These are phyloP conservation scores for Dicyrtomina minuta DNA, from an alignment of 2,888 invertebrate species.

Conservation along the genomic window DNA sequence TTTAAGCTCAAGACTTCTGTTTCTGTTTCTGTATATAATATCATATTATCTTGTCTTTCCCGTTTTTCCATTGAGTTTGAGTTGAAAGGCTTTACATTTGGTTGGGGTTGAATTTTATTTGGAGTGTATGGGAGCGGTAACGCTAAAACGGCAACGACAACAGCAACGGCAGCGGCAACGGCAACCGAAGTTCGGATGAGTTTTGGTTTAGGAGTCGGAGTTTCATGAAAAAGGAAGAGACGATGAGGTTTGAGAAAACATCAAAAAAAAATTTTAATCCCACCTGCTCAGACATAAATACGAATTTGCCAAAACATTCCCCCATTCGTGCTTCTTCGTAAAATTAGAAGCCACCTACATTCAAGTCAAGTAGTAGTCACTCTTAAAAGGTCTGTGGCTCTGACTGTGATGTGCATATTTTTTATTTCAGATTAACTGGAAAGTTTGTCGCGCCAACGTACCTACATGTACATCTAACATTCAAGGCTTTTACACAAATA, in stretches of 20 bases:
- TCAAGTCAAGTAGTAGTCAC: slow-evolving; percentile 6
- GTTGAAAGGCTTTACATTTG: neutral
- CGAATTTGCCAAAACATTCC: slow-evolving; percentile 35
- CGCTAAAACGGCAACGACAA: too few species aligned
- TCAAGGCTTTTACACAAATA: too few species aligned
- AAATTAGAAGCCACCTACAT: slow-evolving; percentile 37
- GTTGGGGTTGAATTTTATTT: too few species aligned
- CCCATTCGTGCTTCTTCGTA: slow-evolving; percentile 27
- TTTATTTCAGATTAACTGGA: neutral
- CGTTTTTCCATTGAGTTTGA: neutral
- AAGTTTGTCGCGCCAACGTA: slow-evolving; percentile 17
- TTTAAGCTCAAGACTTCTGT: too few species aligned
- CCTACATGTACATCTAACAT: too few species aligned
- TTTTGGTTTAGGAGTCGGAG: neutral
- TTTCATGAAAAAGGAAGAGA: slow-evolving; percentile 7
- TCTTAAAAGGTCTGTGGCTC: neutral
- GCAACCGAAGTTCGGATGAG: too few species aligned
- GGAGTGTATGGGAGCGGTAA: too few species aligned
- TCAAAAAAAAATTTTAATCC: slow-evolving; percentile 25
- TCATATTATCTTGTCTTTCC: too few species aligned
- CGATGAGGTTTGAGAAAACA: slow-evolving; percentile 12
- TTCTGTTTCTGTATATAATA: too few species aligned
- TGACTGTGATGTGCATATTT: slow-evolving; percentile 3
- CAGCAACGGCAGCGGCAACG: too few species aligned
- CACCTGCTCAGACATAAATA: slow-evolving; percentile 34